phyloP scores from a whole-genome alignment of 2,888 invertebrate species.

The Hipparchia semele region DNA sequence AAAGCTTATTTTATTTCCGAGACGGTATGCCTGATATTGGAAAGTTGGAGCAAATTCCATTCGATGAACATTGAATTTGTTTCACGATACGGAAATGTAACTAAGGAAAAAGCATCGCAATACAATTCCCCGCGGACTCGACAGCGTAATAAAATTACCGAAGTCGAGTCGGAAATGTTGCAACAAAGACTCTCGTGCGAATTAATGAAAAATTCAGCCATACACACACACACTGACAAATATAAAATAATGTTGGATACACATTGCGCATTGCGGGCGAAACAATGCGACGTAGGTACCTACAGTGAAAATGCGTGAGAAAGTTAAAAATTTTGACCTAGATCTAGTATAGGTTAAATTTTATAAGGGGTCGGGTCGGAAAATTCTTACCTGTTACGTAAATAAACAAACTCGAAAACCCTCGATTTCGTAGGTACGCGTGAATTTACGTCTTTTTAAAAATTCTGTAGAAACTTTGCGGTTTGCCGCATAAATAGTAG shows the following conservation, averaged over 20 bases:
- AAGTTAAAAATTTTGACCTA: neutral
- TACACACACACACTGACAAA: slow-evolving; percentile 20
- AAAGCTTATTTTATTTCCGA: too few relatives aligned
- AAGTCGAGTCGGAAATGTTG: slow-evolving; percentile 25
- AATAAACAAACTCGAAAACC: too few relatives aligned
- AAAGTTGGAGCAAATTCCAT: slow-evolving; percentile 1
- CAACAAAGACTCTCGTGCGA: neutral
- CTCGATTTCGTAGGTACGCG: too few relatives aligned
- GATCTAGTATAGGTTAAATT: neutral
- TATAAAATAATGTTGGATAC: slow-evolving; percentile 28
- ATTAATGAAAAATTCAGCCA: slow-evolving; percentile 31
- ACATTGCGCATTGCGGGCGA: slow-evolving; percentile 61
- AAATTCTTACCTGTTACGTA: too few relatives aligned
- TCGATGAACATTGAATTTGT: neutral
- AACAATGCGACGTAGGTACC: slow-evolving; percentile 39
- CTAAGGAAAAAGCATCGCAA: slow-evolving; percentile 4
- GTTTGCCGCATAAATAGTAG: too few relatives aligned
- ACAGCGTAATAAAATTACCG: slow-evolving; percentile 18
- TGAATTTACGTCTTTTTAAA: too few relatives aligned
- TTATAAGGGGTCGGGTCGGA: too few relatives aligned
- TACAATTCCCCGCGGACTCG: neutral
- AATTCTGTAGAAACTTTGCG: too few relatives aligned
- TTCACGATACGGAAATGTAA: neutral
- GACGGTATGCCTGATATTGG: neutral
- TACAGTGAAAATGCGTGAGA: slow-evolving; percentile 34